Base-by-base conservation (phyloP, 2,888 invertebrate species). In the Leptopilina drosophilae region DNA sequence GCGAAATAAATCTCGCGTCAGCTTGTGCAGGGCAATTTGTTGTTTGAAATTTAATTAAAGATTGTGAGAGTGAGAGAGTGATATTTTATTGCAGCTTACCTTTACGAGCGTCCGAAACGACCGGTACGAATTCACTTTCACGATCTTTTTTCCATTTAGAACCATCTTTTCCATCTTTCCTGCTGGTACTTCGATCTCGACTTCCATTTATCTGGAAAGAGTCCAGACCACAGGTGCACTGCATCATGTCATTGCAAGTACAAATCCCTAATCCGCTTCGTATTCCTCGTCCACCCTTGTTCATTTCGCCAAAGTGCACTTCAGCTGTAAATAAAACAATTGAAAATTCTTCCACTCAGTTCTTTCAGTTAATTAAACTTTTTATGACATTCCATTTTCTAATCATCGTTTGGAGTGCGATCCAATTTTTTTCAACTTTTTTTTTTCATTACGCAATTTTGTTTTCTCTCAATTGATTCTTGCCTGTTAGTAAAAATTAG, bases 221-320 rank as follows among this genome's bases (percentile, higher is more conserved):
- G 69, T 85, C 85, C 7, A 87, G 83, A n/a, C 90, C 91, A 85
- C 94, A 94, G 46, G 91, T 90, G 87, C 94, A 94, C 56, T 90
- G 89, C 64, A 90, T 89, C 64, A 88, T 80, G 46, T 91, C 88
- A 81, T 92, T 90, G 86, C 94, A 94, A 12, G 90, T 90, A 83
- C 94, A 94, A 33, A 92, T 91, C 0, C 94, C 94, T 49, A 89
- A 85, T 1, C 93, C 94, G 76, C 88, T 88, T 14, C 91, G 91
- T 77, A 94, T 93, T 3, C 94, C 94, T 14, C 91, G 88, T 1
- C 91, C 92, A 7, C 91, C 91, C 79, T 86, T 89, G 86, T 93
- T 92, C 84, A 89, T 85, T 82, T 91, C 88, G 8, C 91, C 92
- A 82, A 92, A 91, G 40, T 86, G 85, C 49, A 89, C 88, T 69